Evolutionary conservation across 1,140 invertebrate genomes (phyloP), one percentile per base, ranked within the genome.

Genomic region (Berghia stephanieae): DNA sequence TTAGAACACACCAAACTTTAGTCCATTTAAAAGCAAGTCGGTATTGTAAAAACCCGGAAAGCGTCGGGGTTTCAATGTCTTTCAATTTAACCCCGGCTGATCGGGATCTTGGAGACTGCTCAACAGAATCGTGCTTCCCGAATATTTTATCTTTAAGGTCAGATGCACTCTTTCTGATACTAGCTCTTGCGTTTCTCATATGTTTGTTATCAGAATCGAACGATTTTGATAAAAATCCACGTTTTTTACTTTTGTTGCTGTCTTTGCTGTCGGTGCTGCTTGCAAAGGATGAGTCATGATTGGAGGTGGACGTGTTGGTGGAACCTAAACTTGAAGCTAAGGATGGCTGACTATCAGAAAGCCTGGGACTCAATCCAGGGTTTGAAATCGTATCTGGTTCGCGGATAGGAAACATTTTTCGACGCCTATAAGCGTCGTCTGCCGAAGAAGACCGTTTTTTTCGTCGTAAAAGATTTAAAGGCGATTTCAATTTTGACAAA

Each of bases 61-160:
- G 80, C 4, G 77, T 80, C 2, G 67, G 43, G n/a, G 83, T 79
- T n/a, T 71, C 49, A 4, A 86, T 38, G 34, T 85, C 82, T 13
- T 75, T 72, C 2, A 85, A 74, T 63, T 73, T 79, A 6, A 84
- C n/a, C 6, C 67, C 82, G 2, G 79, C 40, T 18, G 10, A 52
- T 13, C 79, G 52, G 38, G 77, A 81, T 24, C 77, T 80, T 10
- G 43, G 34, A 36, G 71, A 66, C 57, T 55, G 78, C 60, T 79
- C 27, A 31, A 31, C 27, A 31, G 10, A 38, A 24, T 18, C 10
- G 4, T 38, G 10, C 1, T 21, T 24, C 31, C 52, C 44, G 55
- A 84, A 79, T 10, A 85, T 36, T 75, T 78, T 81, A 46, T 84
- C 81, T 75, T 84, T 86, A 3, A 86, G 69, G 63, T 85, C 85